phyloP scores from a whole-genome alignment of 2,113 vertebrate genomes.

The Mixornis gularis region DNA sequence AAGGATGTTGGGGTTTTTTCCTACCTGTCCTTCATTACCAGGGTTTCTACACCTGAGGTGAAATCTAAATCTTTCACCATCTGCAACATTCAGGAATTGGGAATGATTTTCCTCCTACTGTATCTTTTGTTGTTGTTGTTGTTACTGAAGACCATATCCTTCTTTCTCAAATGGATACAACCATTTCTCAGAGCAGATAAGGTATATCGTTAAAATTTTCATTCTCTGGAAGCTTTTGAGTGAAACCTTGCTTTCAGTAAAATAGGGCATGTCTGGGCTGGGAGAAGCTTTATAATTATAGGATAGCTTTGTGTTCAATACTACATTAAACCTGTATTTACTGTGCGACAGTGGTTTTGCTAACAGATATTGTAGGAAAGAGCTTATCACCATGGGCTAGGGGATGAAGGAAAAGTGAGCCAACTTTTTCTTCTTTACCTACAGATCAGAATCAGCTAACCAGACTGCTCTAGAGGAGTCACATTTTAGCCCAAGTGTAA shows the following conservation, averaged over 20 bases:
- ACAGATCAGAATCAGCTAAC: not conserved
- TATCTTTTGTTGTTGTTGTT: not conserved
- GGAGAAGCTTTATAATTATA: not conserved
- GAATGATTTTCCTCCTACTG: not conserved
- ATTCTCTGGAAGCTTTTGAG: not conserved
- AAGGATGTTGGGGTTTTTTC: not conserved
- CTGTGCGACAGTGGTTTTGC: not conserved
- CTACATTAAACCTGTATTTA: not conserved
- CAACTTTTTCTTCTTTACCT: not conserved
- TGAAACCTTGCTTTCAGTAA: not conserved
- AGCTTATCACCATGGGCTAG: not conserved
- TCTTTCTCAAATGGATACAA: not conserved
- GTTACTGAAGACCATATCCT: not conserved
- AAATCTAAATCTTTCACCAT: not conserved
- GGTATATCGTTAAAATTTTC: not conserved
- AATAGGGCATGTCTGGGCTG: not conserved
- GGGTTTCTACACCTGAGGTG: not conserved
- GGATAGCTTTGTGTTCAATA: not conserved
- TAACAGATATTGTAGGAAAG: not conserved
- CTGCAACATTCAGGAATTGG: not conserved
- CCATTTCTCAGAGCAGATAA: not conserved
- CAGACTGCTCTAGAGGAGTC: not conserved
- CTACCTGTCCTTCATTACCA: not conserved
- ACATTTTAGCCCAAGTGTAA: conserved; percentile 8
- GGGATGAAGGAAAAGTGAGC: not conserved